Conservation (phyloP, 2,113 vertebrate genomes). For the Xenopus laevis region DNA sequence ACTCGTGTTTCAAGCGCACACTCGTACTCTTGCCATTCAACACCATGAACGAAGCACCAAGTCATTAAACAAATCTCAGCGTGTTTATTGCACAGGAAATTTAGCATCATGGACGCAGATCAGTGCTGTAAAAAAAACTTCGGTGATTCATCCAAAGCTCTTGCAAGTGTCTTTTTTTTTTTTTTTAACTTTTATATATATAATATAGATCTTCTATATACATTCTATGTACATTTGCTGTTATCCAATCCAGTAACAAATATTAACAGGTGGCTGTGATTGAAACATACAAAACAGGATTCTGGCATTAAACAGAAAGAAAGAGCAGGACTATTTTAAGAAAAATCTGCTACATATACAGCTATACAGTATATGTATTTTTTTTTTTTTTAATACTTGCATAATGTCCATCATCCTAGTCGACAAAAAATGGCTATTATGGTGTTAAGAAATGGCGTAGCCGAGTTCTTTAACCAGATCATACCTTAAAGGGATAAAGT, state of each 20-base stretch:
- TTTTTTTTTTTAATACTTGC: too few species aligned
- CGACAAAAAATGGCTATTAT: too few species aligned
- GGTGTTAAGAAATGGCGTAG: too few species aligned
- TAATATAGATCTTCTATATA: neutral
- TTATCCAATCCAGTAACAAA: neutral
- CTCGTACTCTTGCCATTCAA: neutral
- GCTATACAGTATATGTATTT: too few species aligned
- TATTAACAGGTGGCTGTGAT: neutral
- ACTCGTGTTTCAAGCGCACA: neutral
- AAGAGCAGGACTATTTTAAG: too few species aligned
- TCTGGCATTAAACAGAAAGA: too few species aligned
- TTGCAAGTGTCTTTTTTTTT: constrained; percentile 7
- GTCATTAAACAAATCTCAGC: constrained; percentile 43
- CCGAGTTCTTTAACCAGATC: too few species aligned
- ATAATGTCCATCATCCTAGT: too few species aligned
- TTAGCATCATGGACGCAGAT: constrained; percentile 51
- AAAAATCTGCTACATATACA: too few species aligned
- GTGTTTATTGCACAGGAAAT: constrained; percentile 73
- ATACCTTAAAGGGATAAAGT: too few species aligned
- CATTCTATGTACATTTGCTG: constrained; percentile 18
- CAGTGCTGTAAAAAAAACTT: constrained; percentile 50
- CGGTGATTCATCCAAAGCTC: constrained; percentile 45
- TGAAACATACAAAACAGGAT: neutral
- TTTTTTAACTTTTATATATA: constrained; percentile 42
- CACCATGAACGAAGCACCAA: neutral